Base-by-base conservation (phyloP, 2,797 vertebrate species). In the Schizopygopsis pylzovi region DNA sequence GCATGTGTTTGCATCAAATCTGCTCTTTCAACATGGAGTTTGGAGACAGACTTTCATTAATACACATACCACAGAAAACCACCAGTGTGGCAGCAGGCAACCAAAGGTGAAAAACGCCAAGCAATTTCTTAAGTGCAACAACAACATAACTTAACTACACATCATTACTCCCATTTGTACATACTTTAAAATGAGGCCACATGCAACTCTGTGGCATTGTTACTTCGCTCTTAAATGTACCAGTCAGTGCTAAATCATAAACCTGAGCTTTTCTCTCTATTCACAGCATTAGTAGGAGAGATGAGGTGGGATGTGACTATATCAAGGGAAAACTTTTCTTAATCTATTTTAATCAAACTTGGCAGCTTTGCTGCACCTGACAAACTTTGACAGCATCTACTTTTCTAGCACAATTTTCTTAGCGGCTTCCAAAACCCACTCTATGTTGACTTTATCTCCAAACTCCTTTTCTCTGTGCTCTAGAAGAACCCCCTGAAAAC, bases 381-480 rank as follows among this genome's bases (percentile, higher is more conserved):
- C 59, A 75, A 65, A 59, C 33, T 47, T 43, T 4, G 47, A 49
- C 68, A 39, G 52, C 1, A 63, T 33, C 72, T 94, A 95, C 90
- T 95, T 92, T 54, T 92, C 89, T 39, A 91, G 92, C 67, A 95
- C 92, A 88, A 99, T 97, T 93, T 96, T 97, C 93, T 94, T 95
- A 63, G 94, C 93, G 43, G 98, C 98, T 90, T 98, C 96, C 79
- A 98, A 93, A 93, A 99, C 96, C 87, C 95, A 93, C 1, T 90
- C 92, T 22, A 72, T 93, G 59, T 95, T 94, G 83, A 98, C 98
- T 92, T 97, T 98, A 88, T 99, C 92, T 86, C 98, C 98, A 92
- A 99, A 99, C 93, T 99, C 96, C 87, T 96, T 99, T 92, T 99
- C 98, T 16, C 95, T 95, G 92, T 99, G 98, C 87, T 99, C 98